Evolutionary conservation across 2,113 vertebrate species (phyloP).

Genomic region (Microcebus ravelobensis): DNA sequence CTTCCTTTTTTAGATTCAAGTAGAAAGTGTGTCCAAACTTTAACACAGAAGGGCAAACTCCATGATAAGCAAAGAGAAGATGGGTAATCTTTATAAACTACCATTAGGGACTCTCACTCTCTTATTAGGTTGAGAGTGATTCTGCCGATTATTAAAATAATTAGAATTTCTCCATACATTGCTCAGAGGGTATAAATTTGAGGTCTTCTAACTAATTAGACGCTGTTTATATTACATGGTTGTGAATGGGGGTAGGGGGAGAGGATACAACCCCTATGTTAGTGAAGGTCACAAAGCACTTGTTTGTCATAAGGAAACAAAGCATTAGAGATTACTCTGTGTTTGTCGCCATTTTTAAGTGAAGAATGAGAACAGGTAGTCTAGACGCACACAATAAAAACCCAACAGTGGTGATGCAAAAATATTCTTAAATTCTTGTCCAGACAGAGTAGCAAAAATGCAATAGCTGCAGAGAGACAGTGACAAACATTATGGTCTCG

Average conservation of each 20-base stretch:
- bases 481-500: background rate
- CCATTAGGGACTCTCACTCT: slow-evolving; percentile 81
- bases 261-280: slow-evolving; percentile 74
- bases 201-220: slow-evolving; percentile 85
- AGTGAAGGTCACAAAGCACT: slow-evolving; percentile 75
- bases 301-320: slow-evolving; percentile 73
- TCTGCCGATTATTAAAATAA: slow-evolving; percentile 87
- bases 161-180: slow-evolving; percentile 81
- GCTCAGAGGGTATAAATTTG: slow-evolving; percentile 84
- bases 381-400: background rate
- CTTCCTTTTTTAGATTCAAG: slow-evolving; percentile 82
- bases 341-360: background rate
- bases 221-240: slow-evolving; percentile 79
- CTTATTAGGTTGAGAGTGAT: slow-evolving; percentile 82
- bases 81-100: slow-evolving; percentile 74
- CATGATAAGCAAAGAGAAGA: slow-evolving; percentile 75
- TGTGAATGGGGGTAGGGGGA: slow-evolving; percentile 60
- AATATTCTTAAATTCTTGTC: background rate
- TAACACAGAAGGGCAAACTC: slow-evolving; percentile 69
- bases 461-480: background rate
- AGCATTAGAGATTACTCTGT: slow-evolving; percentile 64
- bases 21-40: slow-evolving; percentile 79
- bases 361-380: background rate
- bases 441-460: background rate
- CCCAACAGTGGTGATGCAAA: background rate